Evolutionary conservation across 1,140 invertebrate species (phyloP).

Genomic region (Leucophenga varia): DNA sequence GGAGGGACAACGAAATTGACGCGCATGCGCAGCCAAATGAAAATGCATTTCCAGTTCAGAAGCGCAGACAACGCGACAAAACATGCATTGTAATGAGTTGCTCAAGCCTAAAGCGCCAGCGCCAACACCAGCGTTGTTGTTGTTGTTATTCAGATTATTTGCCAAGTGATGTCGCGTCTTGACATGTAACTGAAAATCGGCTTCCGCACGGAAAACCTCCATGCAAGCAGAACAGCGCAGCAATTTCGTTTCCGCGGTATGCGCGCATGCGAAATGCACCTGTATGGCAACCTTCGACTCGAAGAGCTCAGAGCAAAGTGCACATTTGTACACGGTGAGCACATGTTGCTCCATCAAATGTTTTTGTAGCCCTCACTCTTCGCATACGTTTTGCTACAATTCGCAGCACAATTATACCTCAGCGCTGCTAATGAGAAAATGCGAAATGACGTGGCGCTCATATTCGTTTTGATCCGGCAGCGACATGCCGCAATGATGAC

Average conservation of each 20-base stretch:
- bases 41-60: conserved; percentile 74
- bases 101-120: conserved; percentile 30
- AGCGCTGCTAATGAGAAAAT: conserved; percentile 73
- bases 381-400: conserved; percentile 79
- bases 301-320: conserved; percentile 87
- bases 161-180: conserved; percentile 64
- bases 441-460: conserved; percentile 75
- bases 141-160: background rate
- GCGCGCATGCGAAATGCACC: conserved; percentile 86
- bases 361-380: conserved; percentile 83
- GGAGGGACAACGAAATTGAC: conserved; percentile 74
- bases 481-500: conserved; percentile 76
- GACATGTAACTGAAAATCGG: conserved; percentile 75
- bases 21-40: conserved; percentile 71
- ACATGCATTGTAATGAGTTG: conserved; percentile 65
- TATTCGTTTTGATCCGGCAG: conserved; percentile 72
- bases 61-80: conserved; percentile 72
- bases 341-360: conserved; percentile 86
- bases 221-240: conserved; percentile 80
- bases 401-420: conserved; percentile 79
- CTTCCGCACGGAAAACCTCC: conserved; percentile 70
- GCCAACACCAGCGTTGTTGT: conserved; percentile 30
- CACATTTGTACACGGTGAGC: conserved; percentile 82
- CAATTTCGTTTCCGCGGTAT: conserved; percentile 78
- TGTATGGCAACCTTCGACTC: conserved; percentile 86